These are phyloP conservation scores for Meleagris gallopavo DNA, from an alignment of 2,113 vertebrate genomes.

Conservation along the genomic window DNA sequence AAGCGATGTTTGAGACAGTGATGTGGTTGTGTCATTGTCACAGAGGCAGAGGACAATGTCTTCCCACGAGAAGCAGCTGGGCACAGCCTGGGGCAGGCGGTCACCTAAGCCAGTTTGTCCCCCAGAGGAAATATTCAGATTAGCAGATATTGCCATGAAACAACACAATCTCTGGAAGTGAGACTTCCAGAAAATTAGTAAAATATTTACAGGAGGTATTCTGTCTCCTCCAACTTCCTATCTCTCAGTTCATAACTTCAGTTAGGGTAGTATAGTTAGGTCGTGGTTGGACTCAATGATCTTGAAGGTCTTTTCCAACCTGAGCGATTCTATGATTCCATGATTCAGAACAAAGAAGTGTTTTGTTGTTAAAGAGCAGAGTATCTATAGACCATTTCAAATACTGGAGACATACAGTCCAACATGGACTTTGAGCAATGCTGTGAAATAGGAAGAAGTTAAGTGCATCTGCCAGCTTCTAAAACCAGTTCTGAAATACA, in stretches of 20 bases:
- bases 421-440: neutral
- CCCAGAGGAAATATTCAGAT: neutral
- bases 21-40: neutral
- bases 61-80: rapidly evolving
- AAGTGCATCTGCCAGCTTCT: neutral
- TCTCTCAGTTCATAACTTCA: neutral
- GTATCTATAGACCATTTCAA: neutral
- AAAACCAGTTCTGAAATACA: neutral
- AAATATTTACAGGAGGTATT: neutral
- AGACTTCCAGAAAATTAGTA: neutral
- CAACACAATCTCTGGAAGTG: neutral
- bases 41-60: neutral
- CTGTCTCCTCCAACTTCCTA: neutral
- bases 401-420: neutral
- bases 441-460: neutral
- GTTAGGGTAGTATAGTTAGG: no score
- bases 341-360: neutral
- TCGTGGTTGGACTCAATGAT: no score
- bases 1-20: neutral
- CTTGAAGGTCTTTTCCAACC: no score
- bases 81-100: neutral
- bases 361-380: neutral
- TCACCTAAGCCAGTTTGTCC: neutral
- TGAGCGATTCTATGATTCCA: no score
- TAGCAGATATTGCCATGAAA: neutral